These are phyloP conservation scores for Pholis gunnellus DNA, from an alignment of 2,113 vertebrate species.

Conservation along the genomic window DNA sequence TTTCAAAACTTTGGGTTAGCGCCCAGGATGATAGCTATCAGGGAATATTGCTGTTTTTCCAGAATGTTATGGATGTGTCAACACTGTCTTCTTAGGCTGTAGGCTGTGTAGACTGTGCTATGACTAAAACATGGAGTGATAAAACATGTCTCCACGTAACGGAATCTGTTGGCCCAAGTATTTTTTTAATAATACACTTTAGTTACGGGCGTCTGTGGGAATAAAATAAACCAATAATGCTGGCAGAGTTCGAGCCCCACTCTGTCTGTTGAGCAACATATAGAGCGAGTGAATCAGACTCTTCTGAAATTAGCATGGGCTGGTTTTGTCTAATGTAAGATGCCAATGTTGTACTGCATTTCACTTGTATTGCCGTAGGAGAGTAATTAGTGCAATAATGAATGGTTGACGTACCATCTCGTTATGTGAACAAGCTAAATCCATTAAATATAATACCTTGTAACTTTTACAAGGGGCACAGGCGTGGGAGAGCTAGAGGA, in stretches of 20 bases:
- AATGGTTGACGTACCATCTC: slow-evolving; percentile 58
- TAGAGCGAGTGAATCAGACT: not conserved
- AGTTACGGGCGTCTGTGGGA: not conserved
- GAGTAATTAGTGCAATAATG: slow-evolving; percentile 67
- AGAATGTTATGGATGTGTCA: slow-evolving; percentile 53
- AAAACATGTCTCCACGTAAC: slow-evolving; percentile 38
- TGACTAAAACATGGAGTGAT: slow-evolving; percentile 15
- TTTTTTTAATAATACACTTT: slow-evolving; percentile 26
- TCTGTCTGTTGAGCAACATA: slow-evolving; percentile 31
- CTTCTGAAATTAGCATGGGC: slow-evolving; percentile 4
- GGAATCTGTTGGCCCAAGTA: slow-evolving; percentile 7
- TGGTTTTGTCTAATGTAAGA: slow-evolving; percentile 31
- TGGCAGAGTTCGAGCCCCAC: slow-evolving; percentile 3
- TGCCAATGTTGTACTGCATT: slow-evolving; percentile 47
- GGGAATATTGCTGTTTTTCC: slow-evolving; percentile 45
- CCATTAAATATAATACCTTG: slow-evolving; percentile 44
- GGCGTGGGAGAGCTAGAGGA: slow-evolving; percentile 20
- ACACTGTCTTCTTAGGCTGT: slow-evolving; percentile 32
- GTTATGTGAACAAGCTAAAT: slow-evolving; percentile 65
- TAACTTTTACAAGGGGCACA: slow-evolving; percentile 37
- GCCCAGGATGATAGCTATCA: slow-evolving; percentile 30
- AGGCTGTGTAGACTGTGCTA: slow-evolving; percentile 36
- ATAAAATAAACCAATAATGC: slow-evolving; percentile 4
- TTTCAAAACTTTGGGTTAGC: slow-evolving; percentile 26
- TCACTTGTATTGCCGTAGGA: slow-evolving; percentile 66